Conservation (phyloP, 1,140 invertebrate species). For the Cotesia vestalis region DNA sequence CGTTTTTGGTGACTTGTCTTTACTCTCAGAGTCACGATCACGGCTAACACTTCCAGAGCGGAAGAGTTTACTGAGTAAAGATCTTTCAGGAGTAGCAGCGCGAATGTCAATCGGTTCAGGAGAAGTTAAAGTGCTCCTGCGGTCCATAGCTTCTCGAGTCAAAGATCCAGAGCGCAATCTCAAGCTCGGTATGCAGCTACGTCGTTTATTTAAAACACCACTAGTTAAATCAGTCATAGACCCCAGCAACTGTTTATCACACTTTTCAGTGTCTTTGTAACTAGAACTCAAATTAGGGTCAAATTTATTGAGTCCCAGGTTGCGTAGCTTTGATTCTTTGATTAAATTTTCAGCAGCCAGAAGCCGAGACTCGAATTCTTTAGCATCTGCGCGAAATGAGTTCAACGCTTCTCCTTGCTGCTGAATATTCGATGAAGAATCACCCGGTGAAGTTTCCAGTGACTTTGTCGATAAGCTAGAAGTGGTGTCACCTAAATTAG, state of each 20-base stretch:
- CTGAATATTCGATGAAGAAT: constrained; percentile 49
- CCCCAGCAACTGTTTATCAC: constrained; percentile 52
- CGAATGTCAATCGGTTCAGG: constrained; percentile 35
- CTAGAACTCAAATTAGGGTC: constrained; percentile 49
- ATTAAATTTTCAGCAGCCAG: constrained; percentile 60
- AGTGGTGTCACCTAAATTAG: constrained; percentile 42
- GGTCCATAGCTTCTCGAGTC: constrained; percentile 50
- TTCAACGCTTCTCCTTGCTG: constrained; percentile 43
- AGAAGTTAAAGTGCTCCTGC: constrained; percentile 42
- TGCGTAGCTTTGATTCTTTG: constrained; percentile 59
- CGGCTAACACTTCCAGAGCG: constrained; percentile 54
- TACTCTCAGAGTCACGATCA: constrained; percentile 53
- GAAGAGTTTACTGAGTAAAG: constrained; percentile 69
- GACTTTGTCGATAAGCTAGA: constrained; percentile 49
- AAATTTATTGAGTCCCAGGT: constrained; percentile 45
- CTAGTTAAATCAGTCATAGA: constrained; percentile 46
- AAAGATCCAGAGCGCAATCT: constrained; percentile 57
- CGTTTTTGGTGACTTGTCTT: constrained; percentile 56
- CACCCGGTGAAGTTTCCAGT: constrained; percentile 52
- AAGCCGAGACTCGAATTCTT: constrained; percentile 54
- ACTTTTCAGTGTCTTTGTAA: constrained; percentile 55
- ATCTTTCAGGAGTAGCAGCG: constrained; percentile 61
- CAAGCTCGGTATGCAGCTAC: constrained; percentile 57
- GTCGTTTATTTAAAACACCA: constrained; percentile 46
- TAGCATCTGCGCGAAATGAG: constrained; percentile 37